Evolutionary conservation across 2,888 invertebrate genomes (phyloP).

Genomic region (Melolontha melolontha): DNA sequence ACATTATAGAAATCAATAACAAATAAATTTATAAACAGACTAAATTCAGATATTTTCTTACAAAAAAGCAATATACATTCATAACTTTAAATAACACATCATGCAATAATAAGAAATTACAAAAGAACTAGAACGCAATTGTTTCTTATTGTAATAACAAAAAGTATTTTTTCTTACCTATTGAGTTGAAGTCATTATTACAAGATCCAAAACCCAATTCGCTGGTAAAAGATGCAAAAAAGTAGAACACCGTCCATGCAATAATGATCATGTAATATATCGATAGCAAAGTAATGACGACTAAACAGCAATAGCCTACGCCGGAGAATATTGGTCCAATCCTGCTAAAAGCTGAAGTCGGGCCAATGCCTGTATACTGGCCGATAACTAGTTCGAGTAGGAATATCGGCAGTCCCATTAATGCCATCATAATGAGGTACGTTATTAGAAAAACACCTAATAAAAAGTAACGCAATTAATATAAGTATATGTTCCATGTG

Average conservation of each 20-base stretch:
- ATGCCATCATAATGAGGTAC: conserved; percentile 79
- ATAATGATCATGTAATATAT: conserved; percentile 87
- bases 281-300: conserved; percentile 78
- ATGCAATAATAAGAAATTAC: too few relatives aligned
- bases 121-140: too few relatives aligned
- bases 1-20: too few relatives aligned
- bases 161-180: conserved; percentile 66
- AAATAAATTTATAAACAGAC: too few relatives aligned
- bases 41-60: too few relatives aligned
- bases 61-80: too few relatives aligned
- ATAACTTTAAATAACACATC: too few relatives aligned
- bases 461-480: conserved; percentile 53
- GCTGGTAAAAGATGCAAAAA: conserved; percentile 75
- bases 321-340: conserved; percentile 75
- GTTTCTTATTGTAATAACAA: too few relatives aligned
- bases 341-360: conserved; percentile 72
- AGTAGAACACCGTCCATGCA: conserved; percentile 82
- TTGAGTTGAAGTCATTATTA: conserved; percentile 71
- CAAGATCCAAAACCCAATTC: conserved; percentile 79
- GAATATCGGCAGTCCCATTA: conserved; percentile 84
- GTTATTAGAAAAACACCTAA: conserved; percentile 82
- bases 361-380: conserved; percentile 82
- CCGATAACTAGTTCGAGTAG: conserved; percentile 83
- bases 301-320: conserved; percentile 76
- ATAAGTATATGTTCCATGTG: too few relatives aligned